Base-by-base conservation (phyloP, 2,888 invertebrate species). In the Aphidoletes aphidimyza region DNA sequence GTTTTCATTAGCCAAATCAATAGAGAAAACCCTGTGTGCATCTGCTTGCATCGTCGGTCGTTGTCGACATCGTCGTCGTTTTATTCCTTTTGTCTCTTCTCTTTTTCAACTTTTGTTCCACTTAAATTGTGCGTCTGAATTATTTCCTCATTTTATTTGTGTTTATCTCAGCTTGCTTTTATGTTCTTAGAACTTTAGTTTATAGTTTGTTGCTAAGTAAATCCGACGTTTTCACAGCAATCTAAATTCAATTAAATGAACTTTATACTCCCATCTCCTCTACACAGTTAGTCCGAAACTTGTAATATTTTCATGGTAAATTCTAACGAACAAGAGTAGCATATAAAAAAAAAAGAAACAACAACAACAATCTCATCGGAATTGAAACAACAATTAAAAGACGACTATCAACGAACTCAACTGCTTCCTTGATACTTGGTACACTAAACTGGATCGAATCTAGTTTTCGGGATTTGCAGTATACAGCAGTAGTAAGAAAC, bases 151-250 rank as follows among this genome's bases (percentile, higher is more conserved):
- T 54, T 22, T 54, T 54, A 54, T 54, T 54, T 54, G 54, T 54
- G 54, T 54, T 54, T 54, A 54, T 54, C 54, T n/a, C 54, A 54
- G 54, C 54, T 54, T n/a, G 54, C 54, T 54, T 54, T 54, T 54
- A 26, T 54, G 54, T 26, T 22, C 54, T 54, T 22, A 54, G 54
- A 54, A 54, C 54, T 54, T 42, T 54, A 54, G 54, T 54, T 54
- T 54, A 54, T 54, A 54, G 54, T 54, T 54, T 54, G 54, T 54
- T 54, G 22, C 54, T 54, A 54, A n/a, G 54, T 54, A 26, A 54
- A 54, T 54, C 54, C 54, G 22, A 54, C 54, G 54, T 54, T 54
- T 54, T 26, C 54, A 22, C 26, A 54, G 54, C 22, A 54, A 54
- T 54, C 54, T 54, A 54, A 54, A 54, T 54, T 54, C 54, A 54